Evolutionary conservation across 2,888 invertebrate genomes (phyloP).

Genomic region (Thymelicus lineola): DNA sequence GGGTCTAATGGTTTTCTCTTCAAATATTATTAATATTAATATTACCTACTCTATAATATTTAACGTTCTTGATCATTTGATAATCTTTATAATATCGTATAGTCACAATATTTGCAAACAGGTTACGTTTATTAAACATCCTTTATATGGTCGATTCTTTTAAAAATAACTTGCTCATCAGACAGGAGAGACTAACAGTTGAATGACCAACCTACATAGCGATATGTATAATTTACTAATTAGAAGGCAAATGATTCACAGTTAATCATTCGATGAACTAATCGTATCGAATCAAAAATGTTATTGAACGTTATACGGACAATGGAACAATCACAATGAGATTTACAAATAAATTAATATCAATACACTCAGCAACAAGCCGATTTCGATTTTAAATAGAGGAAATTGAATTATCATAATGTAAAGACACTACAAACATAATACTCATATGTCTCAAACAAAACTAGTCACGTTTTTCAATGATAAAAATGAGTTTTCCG

Average conservation of each 20-base stretch:
- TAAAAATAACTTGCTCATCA: conserved; percentile 36
- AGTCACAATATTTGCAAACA: too few species aligned
- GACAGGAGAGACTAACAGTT: conserved; percentile 67
- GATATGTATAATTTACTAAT: conserved; percentile 52
- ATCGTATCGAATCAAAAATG: background rate
- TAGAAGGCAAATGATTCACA: conserved; percentile 61
- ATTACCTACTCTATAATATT: too few species aligned
- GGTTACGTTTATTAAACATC: too few species aligned
- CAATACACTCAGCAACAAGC: too few species aligned
- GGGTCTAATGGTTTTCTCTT: too few species aligned
- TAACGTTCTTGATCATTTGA: too few species aligned
- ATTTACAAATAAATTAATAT: too few species aligned
- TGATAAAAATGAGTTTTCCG: background rate
- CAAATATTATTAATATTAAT: too few species aligned
- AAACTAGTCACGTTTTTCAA: background rate
- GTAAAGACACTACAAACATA: background rate
- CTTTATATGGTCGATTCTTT: background rate
- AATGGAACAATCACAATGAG: too few species aligned
- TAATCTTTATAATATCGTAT: too few species aligned
- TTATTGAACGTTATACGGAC: background rate
- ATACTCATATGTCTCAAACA: background rate
- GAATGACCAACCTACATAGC: conserved; percentile 58
- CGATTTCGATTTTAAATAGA: too few species aligned
- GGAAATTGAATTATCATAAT: background rate
- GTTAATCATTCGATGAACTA: conserved; percentile 53